Evolutionary conservation across 1,140 invertebrate genomes (phyloP).

Genomic region (Oedothorax gibbosus): DNA sequence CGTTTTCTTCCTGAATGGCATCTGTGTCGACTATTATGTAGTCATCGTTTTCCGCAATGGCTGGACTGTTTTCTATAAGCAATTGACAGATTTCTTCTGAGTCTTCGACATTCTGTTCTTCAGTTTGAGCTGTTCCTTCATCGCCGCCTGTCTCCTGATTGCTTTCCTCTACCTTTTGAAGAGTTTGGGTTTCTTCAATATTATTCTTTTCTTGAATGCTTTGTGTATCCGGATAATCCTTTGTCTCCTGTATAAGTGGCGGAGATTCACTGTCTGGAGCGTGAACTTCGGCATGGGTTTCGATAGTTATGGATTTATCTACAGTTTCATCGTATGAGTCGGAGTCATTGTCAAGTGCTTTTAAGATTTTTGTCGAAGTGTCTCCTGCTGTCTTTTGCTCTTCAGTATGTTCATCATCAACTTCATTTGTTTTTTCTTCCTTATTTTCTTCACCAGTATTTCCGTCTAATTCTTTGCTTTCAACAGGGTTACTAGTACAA

Average conservation of each 20-base stretch:
- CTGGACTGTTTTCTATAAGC: not conserved
- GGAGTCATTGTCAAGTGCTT: slow-evolving; percentile 41
- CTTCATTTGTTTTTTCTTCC: not conserved
- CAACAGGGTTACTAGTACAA: not conserved
- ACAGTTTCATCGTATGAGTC: slow-evolving; percentile 35
- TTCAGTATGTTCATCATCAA: not conserved
- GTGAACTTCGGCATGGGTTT: slow-evolving; percentile 40
- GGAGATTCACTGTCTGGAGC: slow-evolving; percentile 39
- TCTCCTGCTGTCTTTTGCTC: not conserved
- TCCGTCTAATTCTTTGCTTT: not conserved
- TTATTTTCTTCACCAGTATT: not conserved
- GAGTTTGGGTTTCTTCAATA: not conserved
- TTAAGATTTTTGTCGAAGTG: not conserved
- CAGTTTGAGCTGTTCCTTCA: not conserved
- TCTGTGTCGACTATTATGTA: not conserved
- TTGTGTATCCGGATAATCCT: not conserved
- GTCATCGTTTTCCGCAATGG: not conserved
- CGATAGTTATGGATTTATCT: slow-evolving; percentile 24
- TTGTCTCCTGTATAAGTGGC: not conserved
- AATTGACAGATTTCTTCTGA: not conserved
- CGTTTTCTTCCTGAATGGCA: not conserved
- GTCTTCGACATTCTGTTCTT: not conserved
- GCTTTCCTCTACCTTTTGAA: not conserved
- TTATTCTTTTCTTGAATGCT: not conserved
- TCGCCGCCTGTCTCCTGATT: not conserved